A percentile compares a stretch with the other conserved stretches of the same genome.
phyloP scores from a whole-genome alignment of 2,888 invertebrate genomes.

The Nebria brevicollis region DNA sequence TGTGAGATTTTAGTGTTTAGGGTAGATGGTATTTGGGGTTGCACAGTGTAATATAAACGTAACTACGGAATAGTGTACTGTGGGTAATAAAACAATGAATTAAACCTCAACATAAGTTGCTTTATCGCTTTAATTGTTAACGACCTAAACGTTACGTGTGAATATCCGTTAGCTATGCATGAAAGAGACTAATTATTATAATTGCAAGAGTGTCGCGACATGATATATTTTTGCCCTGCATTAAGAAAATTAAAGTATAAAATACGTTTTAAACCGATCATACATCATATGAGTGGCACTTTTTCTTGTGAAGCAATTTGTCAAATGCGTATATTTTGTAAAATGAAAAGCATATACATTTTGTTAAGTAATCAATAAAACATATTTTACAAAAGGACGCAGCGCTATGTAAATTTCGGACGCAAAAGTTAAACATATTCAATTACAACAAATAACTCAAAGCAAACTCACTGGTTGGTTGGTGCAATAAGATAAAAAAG shows the following conservation, averaged over 20 bases:
- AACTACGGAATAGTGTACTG: no score
- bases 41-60: no score
- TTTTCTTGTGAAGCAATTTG: background rate
- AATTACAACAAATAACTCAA: background rate
- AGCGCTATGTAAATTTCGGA: no score
- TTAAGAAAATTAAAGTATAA: background rate
- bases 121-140: no score
- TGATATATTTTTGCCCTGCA: background rate
- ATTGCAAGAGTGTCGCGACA: no score
- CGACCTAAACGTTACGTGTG: no score
- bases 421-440: background rate
- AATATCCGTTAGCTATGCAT: no score
- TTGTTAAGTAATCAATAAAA: background rate
- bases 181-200: no score
- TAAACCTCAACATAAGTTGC: no score
- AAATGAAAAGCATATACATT: background rate
- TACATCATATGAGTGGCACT: background rate
- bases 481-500: background rate
- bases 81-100: no score
- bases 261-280: background rate
- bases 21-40: no score
- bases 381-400: background rate
- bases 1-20: no score
- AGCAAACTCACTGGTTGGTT: background rate
- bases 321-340: background rate